A percentile compares a stretch with the other conserved stretches of the same genome.
Conservation (phyloP, 2,797 vertebrate species). For the Morus bassanus region DNA sequence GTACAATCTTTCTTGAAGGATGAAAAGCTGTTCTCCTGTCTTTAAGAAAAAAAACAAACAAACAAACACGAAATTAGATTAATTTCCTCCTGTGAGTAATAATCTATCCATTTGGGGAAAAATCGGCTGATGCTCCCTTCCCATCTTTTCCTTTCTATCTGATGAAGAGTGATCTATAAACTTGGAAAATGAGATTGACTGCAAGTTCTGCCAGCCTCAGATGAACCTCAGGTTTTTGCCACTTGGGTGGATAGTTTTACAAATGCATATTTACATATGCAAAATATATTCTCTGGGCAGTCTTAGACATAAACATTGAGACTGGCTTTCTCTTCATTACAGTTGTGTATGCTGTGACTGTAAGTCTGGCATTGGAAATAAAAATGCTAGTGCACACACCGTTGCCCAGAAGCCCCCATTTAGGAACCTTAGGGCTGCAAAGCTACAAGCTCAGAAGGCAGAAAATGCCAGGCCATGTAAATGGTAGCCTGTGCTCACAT, state of each 20-base stretch:
- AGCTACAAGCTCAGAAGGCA: background rate
- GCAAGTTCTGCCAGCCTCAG: background rate
- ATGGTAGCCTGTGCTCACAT: background rate
- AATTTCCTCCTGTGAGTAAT: conserved; percentile 1
- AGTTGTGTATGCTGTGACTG: background rate
- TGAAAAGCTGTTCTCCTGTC: conserved; percentile 19
- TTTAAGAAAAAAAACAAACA: background rate
- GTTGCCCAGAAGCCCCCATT: background rate
- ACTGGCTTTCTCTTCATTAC: background rate
- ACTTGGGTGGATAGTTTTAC: background rate
- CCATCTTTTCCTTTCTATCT: background rate
- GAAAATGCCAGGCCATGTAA: background rate
- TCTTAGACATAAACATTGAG: background rate
- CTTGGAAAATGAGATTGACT: background rate
- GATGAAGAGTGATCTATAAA: background rate
- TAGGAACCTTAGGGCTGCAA: conserved; percentile 5
- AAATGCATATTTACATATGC: background rate
- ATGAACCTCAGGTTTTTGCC: background rate
- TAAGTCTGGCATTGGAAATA: conserved; percentile 11
- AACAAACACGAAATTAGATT: background rate
- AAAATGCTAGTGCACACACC: background rate
- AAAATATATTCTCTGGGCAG: background rate
- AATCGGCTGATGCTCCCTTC: background rate
- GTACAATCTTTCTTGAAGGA: background rate
- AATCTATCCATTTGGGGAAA: background rate